Evolutionary conservation across 2,797 vertebrate genomes (phyloP).

Genomic region (Anas georgica): DNA sequence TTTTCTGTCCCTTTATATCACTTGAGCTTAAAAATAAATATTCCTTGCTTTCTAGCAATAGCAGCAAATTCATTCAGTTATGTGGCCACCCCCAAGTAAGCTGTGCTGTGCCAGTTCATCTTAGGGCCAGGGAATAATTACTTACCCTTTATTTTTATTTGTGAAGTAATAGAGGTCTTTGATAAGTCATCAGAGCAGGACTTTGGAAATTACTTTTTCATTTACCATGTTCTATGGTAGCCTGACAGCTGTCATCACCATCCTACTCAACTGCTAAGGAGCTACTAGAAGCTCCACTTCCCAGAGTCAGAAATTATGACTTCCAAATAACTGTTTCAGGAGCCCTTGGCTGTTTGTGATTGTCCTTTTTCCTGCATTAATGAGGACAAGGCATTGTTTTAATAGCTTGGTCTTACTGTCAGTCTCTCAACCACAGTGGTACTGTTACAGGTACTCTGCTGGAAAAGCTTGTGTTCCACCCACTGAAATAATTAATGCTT

Average conservation of each 20-base stretch:
- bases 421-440: not conserved
- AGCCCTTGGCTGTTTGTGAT: not conserved
- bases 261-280: not conserved
- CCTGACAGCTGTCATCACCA: not conserved
- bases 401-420: not conserved
- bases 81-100: not conserved
- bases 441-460: accelerated
- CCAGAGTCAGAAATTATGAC: not conserved
- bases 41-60: not conserved
- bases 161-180: not conserved
- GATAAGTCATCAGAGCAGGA: not conserved
- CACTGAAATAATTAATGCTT: not conserved
- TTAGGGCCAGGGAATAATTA: not conserved
- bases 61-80: not conserved
- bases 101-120: not conserved
- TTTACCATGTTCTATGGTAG: not conserved
- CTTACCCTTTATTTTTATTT: not conserved
- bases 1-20: not conserved
- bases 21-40: not conserved
- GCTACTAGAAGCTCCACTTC: not conserved
- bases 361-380: not conserved
- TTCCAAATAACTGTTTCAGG: not conserved
- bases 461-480: not conserved
- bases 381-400: not conserved
- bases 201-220: not conserved